Evolutionary conservation across 2,113 vertebrate species (phyloP).

Genomic region (Phocoena phocoena): DNA sequence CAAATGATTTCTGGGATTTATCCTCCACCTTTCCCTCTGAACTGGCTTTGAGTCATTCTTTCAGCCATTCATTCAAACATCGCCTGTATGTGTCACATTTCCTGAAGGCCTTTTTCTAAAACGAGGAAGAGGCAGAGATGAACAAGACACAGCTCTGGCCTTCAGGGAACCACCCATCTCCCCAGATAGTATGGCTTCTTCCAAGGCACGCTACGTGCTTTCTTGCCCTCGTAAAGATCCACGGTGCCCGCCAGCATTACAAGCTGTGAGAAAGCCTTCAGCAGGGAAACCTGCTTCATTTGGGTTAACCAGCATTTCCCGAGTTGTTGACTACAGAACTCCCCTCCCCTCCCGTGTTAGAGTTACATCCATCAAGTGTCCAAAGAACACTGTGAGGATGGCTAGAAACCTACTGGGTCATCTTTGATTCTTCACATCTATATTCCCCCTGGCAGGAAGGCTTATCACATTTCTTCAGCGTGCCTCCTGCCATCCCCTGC

Average conservation of each 20-base stretch:
- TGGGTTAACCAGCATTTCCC: background rate
- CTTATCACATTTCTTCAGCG: background rate
- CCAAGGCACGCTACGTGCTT: rapidly evolving
- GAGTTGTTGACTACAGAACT: background rate
- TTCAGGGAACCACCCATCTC: background rate
- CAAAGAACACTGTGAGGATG: background rate
- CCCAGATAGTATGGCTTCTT: background rate
- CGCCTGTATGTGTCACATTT: background rate
- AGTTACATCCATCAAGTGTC: background rate
- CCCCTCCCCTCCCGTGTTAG: background rate
- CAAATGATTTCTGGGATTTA: background rate
- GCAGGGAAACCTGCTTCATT: background rate
- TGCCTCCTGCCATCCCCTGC: background rate
- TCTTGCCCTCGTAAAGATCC: background rate
- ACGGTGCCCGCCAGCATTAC: background rate
- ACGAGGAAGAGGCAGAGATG: background rate
- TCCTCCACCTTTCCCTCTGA: background rate
- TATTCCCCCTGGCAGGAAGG: background rate
- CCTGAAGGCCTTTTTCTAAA: background rate
- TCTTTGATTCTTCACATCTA: background rate
- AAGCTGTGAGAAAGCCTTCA: background rate
- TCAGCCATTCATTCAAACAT: background rate
- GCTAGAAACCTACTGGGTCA: background rate
- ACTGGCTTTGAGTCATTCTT: background rate
- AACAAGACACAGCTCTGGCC: background rate